Evolutionary conservation across 23 tunicate genomes (phyloP).

Genomic region (Ascidia mentula): DNA sequence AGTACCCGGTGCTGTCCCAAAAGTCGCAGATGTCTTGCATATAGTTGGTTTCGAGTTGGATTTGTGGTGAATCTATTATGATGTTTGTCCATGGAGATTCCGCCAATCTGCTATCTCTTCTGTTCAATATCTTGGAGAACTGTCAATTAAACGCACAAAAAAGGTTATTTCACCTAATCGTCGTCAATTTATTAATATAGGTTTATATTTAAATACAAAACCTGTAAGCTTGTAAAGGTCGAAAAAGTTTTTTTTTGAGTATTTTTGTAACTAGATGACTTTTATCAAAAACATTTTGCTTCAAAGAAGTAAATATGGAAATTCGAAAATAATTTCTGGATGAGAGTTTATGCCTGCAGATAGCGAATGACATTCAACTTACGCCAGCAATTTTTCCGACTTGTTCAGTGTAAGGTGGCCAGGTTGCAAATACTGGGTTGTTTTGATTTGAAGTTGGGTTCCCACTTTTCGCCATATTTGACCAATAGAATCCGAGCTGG

Average conservation of each 20-base stretch:
- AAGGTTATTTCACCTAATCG: too few species aligned
- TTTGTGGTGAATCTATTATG: conserved; percentile 24
- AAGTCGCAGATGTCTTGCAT: conserved; percentile 63
- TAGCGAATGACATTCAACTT: neutral
- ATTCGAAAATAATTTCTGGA: too few species aligned
- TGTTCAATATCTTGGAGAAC: too few species aligned
- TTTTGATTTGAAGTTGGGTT: conserved; percentile 27
- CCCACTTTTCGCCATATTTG: conserved; percentile 45
- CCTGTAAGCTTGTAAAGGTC: too few species aligned
- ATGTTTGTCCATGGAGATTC: conserved; percentile 12
- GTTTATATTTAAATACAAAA: too few species aligned
- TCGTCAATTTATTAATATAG: too few species aligned
- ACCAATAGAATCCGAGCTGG: conserved; percentile 58
- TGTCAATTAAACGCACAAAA: too few species aligned
- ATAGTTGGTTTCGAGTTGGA: conserved; percentile 21
- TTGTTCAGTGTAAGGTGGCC: conserved; percentile 41
- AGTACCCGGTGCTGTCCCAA: conserved; percentile 63
- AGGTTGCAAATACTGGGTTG: conserved; percentile 6
- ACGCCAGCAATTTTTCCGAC: neutral
- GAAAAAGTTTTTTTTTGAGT: too few species aligned
- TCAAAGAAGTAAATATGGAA: too few species aligned
- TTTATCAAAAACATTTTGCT: too few species aligned
- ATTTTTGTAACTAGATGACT: too few species aligned
- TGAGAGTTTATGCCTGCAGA: too few species aligned
- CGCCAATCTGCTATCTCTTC: neutral